Evolutionary conservation across 2,113 vertebrate genomes (phyloP).

Genomic region (Vimba vimba): DNA sequence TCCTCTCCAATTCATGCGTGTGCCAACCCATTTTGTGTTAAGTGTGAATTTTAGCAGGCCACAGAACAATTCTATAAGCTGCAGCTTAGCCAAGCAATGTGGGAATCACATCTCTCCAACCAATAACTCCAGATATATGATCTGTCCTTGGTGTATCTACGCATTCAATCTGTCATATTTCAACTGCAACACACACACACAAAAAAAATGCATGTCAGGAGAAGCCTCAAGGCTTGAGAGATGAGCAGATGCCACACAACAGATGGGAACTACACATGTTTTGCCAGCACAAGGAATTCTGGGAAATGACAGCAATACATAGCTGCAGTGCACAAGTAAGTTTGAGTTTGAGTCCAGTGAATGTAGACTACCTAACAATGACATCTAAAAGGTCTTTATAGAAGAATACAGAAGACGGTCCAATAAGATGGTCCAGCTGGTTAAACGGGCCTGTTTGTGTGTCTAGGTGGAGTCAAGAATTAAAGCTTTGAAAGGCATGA

Average conservation of each 20-base stretch:
- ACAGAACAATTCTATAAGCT: background rate
- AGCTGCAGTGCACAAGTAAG: background rate
- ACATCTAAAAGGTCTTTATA: background rate
- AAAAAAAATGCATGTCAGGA: constrained; percentile 20
- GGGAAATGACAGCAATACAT: constrained; percentile 13
- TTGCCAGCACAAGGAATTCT: constrained; percentile 12
- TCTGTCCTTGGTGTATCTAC: background rate
- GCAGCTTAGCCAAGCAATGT: background rate
- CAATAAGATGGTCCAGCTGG: background rate
- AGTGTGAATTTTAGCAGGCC: background rate
- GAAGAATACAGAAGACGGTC: background rate
- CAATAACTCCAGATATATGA: background rate
- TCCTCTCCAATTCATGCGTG: background rate
- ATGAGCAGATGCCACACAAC: constrained; percentile 57
- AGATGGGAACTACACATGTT: constrained; percentile 50
- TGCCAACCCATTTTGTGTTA: background rate
- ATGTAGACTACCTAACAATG: background rate
- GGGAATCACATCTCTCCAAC: background rate
- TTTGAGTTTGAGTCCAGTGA: background rate
- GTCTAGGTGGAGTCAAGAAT: background rate
- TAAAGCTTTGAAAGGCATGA: constrained; percentile 24
- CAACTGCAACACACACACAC: background rate
- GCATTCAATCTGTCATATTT: constrained; percentile 6
- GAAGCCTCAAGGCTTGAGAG: constrained; percentile 38
- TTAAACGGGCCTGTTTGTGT: background rate